phyloP scores from a whole-genome alignment of 2,888 invertebrate genomes.

The Hypercompe scribonia region DNA sequence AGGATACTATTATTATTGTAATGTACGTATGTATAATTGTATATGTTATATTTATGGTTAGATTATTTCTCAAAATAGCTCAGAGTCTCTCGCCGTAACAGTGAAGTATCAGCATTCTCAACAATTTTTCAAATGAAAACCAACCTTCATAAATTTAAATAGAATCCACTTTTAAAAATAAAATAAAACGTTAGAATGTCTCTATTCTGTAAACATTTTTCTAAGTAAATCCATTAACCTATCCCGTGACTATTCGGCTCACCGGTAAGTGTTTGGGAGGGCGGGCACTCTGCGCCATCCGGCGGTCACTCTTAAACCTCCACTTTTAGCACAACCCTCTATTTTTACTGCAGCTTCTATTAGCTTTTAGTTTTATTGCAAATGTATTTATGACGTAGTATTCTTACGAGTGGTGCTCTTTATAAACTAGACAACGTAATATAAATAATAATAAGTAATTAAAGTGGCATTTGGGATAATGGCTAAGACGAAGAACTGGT shows the following conservation, averaged over 20 bases:
- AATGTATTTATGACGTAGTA: constrained; percentile 21
- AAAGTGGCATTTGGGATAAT: not conserved
- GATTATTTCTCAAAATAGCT: no score
- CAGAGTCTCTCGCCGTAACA: not conserved
- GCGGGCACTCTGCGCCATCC: constrained; percentile 9
- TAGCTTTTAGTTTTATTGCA: constrained; percentile 21
- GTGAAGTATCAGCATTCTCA: not conserved
- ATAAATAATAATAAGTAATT: not conserved
- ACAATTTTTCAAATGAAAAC: not conserved
- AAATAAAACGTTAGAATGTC: not conserved
- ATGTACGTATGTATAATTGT: no score
- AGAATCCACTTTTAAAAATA: not conserved
- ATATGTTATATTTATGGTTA: no score
- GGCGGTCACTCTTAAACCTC: constrained; percentile 19
- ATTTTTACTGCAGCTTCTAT: constrained; percentile 3
- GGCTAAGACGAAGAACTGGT: not conserved
- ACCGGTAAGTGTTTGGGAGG: constrained; percentile 25
- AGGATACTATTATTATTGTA: no score
- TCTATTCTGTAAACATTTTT: constrained; percentile 15
- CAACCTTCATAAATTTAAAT: not conserved
- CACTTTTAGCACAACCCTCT: constrained; percentile 1
- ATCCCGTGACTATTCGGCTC: constrained; percentile 17
- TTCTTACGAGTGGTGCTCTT: constrained; percentile 12
- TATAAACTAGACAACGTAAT: not conserved
- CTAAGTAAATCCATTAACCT: constrained; percentile 25